A percentile compares a stretch with the other conserved stretches of the same genome.
phyloP scores from a whole-genome alignment of 2,888 invertebrate species.

The Microdon myrmicae region DNA sequence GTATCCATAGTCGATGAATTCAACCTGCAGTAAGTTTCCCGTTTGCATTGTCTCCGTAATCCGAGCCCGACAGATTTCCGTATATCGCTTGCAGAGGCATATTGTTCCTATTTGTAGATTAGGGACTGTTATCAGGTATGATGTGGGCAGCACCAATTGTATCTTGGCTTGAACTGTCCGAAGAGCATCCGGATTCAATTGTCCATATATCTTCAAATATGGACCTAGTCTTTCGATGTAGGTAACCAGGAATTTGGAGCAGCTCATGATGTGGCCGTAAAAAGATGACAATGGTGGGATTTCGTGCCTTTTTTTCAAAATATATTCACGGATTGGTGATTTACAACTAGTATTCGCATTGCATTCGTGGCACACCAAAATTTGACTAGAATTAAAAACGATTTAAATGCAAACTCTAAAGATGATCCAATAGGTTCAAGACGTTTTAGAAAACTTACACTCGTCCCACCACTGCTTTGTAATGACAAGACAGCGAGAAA shows the following conservation, averaged over 20 bases:
- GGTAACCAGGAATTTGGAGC: conserved; percentile 69
- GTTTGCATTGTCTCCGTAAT: conserved; percentile 69
- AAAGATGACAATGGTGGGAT: too few relatives aligned
- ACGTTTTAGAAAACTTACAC: too few relatives aligned
- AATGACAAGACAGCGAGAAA: conserved; percentile 46
- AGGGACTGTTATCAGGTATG: conserved; percentile 55
- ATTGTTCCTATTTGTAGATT: conserved; percentile 55
- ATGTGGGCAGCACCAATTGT: conserved; percentile 59
- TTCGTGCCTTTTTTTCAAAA: conserved; percentile 16
- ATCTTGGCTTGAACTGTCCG: conserved; percentile 59
- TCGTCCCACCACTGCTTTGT: conserved; percentile 47
- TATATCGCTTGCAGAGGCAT: conserved; percentile 67
- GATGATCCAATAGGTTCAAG: too few relatives aligned
- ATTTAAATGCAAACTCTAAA: conserved; percentile 1
- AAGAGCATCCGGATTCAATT: conserved; percentile 65
- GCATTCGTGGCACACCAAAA: conserved; percentile 37
- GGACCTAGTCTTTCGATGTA: conserved; percentile 76
- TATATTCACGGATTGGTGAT: conserved; percentile 6
- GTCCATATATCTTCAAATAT: conserved; percentile 79
- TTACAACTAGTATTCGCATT: conserved; percentile 36
- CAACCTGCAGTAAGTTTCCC: conserved; percentile 71
- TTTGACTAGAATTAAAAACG: conserved; percentile 18
- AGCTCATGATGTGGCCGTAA: conserved; percentile 15
- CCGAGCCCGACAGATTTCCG: conserved; percentile 74
- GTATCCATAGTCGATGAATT: conserved; percentile 79